Evolutionary conservation across 2,797 vertebrate species (phyloP), one percentile per base, ranked within the genome.

Genomic region (Allobates femoralis): DNA sequence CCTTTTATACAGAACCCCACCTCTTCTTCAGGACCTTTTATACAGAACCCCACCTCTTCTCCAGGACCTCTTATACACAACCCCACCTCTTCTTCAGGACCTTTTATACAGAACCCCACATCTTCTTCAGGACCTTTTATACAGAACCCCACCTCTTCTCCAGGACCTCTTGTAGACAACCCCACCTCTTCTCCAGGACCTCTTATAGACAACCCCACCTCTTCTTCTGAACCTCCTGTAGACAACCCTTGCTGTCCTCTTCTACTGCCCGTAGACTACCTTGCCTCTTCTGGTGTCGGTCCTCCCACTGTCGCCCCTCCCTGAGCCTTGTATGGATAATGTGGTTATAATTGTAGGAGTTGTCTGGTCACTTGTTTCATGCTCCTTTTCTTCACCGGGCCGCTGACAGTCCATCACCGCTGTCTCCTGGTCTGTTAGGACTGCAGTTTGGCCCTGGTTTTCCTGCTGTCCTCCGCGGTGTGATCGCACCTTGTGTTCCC

Each of bases 401-500:
- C 41, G 11, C 41, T 46, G 41, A 46, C 3, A 46, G 41, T 46
- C 7, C 7, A 46, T 7, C 41, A 46, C 7, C 7, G 3, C 16
- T 18, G 14, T 53, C 8, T 53, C 15, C 15, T 53, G 51, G 16
- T 53, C 51, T 53, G 8, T 53, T 46, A 46, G 41, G 41, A 46
- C 11, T 41, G 37, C 37, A 5, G 37, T 41, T 46, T n/a, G n/a
- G n/a, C n/a, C 7, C 53, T 14, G 15, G 11, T 78, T 75, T 41
- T 66, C 5, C 64, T 62, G 26, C 19, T 67, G 18, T 34, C 34
- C 1, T 18, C 74, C 18, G 2, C 19, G 26, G 26, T 84, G 37
- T 5, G 37, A 81, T 87, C 87, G 79, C 21, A 64, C 55, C 71
- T 88, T 14, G 5, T 79, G n/a, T 88, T 89, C 66, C 87, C 30